Percentiles rank a stretch among this genome's conserved stretches.
Evolutionary conservation across 64 coral and sea anemone species (phyloP).

Genomic region (Stylophora pistillata): DNA sequence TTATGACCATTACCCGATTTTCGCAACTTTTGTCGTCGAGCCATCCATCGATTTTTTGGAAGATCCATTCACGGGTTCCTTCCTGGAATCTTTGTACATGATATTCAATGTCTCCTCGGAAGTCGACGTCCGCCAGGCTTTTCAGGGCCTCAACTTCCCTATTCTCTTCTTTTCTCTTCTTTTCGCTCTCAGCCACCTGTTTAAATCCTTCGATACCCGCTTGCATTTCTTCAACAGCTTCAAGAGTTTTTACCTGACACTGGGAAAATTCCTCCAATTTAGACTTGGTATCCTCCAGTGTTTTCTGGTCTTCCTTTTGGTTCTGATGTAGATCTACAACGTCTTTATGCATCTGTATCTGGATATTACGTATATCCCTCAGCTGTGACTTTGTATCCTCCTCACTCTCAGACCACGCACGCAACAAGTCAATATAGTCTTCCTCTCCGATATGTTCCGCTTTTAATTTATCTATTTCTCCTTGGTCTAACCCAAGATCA

Average conservation of each 20-base stretch:
- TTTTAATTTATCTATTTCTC: conserved; percentile 51
- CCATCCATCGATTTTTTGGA: background rate
- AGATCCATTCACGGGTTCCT: background rate
- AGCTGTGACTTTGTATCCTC: conserved; percentile 30
- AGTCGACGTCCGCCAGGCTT: background rate
- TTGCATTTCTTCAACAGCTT: background rate
- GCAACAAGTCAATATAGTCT: conserved; percentile 24
- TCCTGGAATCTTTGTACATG: background rate
- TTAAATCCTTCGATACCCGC: background rate
- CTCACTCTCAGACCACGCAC: conserved; percentile 30
- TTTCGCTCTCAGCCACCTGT: background rate
- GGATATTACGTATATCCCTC: conserved; percentile 3
- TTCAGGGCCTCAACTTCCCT: background rate
- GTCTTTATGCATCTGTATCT: conserved; percentile 22
- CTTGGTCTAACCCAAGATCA: conserved; percentile 31
- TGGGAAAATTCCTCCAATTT: background rate
- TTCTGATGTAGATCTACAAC: background rate
- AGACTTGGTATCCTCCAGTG: background rate
- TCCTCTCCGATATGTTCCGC: conserved; percentile 18
- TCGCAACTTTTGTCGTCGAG: background rate
- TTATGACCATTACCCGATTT: conserved; percentile 24
- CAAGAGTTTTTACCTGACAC: too few relatives aligned
- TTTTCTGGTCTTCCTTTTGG: background rate
- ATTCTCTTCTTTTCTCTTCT: background rate
- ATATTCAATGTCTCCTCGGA: background rate